Conservation (phyloP, 2,797 vertebrate genomes). For the Gymnodraco acuticeps region DNA sequence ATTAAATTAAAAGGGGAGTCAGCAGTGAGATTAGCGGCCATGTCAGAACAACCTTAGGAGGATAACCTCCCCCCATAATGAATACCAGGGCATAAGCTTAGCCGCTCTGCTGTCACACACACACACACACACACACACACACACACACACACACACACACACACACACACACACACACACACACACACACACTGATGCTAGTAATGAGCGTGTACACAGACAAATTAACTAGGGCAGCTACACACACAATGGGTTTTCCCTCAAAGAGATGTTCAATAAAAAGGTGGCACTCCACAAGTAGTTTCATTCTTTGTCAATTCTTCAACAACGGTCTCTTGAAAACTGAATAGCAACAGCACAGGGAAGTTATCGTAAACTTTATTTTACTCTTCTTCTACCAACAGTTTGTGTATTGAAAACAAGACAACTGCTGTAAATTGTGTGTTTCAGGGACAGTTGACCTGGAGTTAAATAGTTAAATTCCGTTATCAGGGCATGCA, state of each 20-base stretch:
- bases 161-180: too few relatives aligned
- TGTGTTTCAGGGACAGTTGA: too few relatives aligned
- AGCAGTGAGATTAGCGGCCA: conserved; percentile 79
- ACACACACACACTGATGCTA: conserved; percentile 8
- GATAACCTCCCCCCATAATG: conserved; percentile 75
- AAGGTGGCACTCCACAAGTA: not conserved
- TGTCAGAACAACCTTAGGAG: conserved; percentile 73
- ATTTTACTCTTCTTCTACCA: too few relatives aligned
- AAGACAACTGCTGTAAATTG: too few relatives aligned
- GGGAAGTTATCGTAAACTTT: too few relatives aligned
- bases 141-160: conserved; percentile 6
- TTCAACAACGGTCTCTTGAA: not conserved
- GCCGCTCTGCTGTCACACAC: conserved; percentile 47
- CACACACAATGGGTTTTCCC: not conserved
- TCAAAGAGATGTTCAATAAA: not conserved
- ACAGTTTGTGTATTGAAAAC: too few relatives aligned
- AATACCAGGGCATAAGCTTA: conserved; percentile 72
- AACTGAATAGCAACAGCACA: not conserved
- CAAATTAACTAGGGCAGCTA: conserved; percentile 10
- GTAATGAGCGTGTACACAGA: conserved; percentile 31
- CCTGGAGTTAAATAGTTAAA: too few relatives aligned
- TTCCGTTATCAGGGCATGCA: too few relatives aligned
- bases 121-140: conserved; percentile 11
- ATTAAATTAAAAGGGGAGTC: conserved; percentile 85
- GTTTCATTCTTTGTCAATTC: not conserved